Evolutionary conservation across 2,113 vertebrate species (phyloP).

Genomic region (Varanus komodoensis): DNA sequence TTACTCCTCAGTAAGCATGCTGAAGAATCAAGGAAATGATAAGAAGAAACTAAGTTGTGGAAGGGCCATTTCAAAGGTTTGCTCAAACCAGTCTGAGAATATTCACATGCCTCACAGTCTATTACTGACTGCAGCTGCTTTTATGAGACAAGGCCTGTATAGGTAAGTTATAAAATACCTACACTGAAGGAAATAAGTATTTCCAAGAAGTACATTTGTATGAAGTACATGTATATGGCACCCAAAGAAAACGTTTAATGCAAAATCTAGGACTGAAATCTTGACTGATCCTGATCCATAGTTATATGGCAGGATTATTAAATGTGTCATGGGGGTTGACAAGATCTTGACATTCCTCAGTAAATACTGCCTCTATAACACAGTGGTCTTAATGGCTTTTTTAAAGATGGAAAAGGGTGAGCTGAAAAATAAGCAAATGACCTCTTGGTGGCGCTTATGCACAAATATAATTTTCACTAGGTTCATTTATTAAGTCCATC

Average conservation of each 20-base stretch:
- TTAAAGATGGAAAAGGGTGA: neutral
- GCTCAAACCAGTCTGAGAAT: neutral
- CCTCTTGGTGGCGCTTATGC: slow-evolving; percentile 53
- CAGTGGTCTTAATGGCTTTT: neutral
- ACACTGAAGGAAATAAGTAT: no score
- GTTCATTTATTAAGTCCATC: neutral
- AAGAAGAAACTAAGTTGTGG: neutral
- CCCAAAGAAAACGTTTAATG: neutral
- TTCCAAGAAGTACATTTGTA: neutral
- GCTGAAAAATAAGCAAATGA: neutral
- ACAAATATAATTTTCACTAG: neutral
- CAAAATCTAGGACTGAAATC: neutral
- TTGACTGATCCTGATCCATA: neutral
- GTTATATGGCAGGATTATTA: neutral
- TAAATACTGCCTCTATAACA: neutral
- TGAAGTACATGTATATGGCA: neutral
- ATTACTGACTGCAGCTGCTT: neutral
- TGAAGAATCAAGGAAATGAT: neutral
- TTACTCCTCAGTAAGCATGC: neutral
- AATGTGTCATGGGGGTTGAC: neutral
- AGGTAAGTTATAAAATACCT: no score
- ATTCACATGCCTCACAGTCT: neutral
- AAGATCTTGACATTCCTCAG: rapidly evolving
- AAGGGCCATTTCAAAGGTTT: neutral
- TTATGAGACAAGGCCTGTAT: neutral